Evolutionary conservation across 53 echinoderm and acorn worm genomes (phyloP), one percentile per base, ranked within the genome.

Genomic region (Crossaster papposus): DNA sequence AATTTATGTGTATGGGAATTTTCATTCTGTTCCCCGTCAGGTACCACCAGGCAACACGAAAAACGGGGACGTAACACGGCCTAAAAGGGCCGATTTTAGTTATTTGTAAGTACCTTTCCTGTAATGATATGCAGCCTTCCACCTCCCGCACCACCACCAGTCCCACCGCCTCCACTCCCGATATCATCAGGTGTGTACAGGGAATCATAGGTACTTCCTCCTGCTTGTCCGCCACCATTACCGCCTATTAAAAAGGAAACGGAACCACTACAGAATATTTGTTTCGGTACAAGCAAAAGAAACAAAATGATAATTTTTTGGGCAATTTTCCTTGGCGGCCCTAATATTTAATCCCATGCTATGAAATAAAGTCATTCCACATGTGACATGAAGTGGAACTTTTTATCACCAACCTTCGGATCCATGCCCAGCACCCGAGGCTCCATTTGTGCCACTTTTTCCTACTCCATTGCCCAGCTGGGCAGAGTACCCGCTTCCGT

Each of bases 371-470:
- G 12, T 58, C 58, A 8, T 58, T 15, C 58, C 0, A 20, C 17
- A 68, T 28, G 28, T 24, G 62, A 62, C 23, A 17, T 23, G 13
- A 20, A 20, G 18, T 62, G 1, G 0, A 62, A 6, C 3, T 11
- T 62, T 71, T 71, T 33, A 35, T 33, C 36, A 82, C 91, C 26
- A 51, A 96, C 96, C 96, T 90, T 36, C 31, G 74, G 96, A 93
- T 77, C 70, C 94, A 96, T 96, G 94, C 79, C 94, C 93, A 65
- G 92, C 96, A 36, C 96, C 96, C 30, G 90, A 74, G 70, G 64
- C 35, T 20, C 88, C 54, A 14, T 38, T 51, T 15, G 24, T 79
- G 17, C 64, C 63, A 75, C 72, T 54, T 10, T 64, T 32, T 44
- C 94, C 94, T 63, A 83, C 87, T 31, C 96, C 96, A 58, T 85